Evolutionary conservation across 53 echinoderm and acorn worm genomes (phyloP).

Genomic region (Crossaster papposus): DNA sequence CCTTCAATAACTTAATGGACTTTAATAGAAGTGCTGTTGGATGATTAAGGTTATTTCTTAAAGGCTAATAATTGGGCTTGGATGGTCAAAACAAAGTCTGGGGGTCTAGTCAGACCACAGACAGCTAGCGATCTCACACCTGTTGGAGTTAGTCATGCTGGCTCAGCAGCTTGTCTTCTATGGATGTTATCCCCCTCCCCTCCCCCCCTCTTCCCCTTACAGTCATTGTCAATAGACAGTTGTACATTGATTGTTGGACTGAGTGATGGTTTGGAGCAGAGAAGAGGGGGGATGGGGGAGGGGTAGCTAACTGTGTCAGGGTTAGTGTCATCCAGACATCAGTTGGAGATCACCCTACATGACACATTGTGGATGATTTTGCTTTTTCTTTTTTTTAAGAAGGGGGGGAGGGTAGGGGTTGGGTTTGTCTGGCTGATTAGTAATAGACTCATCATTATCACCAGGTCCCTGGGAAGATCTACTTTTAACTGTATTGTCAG

Average conservation of each 20-base stretch:
- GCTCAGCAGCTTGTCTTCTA: not conserved
- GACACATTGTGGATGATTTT: constrained; percentile 53
- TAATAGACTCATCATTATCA: constrained; percentile 14
- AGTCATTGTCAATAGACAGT: constrained; percentile 33
- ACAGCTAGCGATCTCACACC: constrained; percentile 23
- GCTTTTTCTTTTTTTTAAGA: constrained; percentile 29
- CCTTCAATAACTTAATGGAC: not conserved
- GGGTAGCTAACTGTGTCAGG: not conserved
- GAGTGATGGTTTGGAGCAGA: constrained; percentile 30
- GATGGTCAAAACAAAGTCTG: not conserved
- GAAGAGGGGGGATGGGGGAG: not conserved
- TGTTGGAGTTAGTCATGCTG: not conserved
- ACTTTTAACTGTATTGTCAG: not conserved
- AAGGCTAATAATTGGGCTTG: constrained; percentile 17
- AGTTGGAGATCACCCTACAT: constrained; percentile 6
- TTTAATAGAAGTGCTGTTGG: not conserved
- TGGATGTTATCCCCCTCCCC: not conserved
- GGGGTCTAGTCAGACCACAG: constrained; percentile 20
- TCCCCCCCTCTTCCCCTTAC: not conserved
- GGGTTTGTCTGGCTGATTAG: not conserved
- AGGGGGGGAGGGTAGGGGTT: no score
- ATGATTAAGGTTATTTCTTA: not conserved
- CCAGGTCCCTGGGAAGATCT: not conserved
- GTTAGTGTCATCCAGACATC: not conserved
- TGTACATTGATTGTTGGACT: constrained; percentile 36